Conservation (phyloP, 2,888 invertebrate species). For the Drosophila crucigera region DNA sequence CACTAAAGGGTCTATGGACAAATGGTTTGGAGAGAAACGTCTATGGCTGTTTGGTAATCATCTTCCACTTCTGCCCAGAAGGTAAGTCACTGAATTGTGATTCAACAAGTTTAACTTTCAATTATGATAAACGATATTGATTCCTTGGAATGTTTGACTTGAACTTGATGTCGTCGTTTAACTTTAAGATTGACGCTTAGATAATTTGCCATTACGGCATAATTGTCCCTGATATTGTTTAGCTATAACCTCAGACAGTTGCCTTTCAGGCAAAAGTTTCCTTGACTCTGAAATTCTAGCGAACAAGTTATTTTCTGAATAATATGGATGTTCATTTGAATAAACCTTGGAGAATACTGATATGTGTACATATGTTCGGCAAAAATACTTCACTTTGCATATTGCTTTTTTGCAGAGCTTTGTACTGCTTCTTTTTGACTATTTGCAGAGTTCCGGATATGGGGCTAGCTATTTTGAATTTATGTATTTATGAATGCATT, state of each 20-base stretch:
- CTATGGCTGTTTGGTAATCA: slow-evolving; percentile 96
- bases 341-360: slow-evolving; percentile 3
- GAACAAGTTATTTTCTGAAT: not conserved
- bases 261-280: slow-evolving; percentile 18
- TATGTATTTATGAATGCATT: not conserved
- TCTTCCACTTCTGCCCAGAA: slow-evolving; percentile 92
- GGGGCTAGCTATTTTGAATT: not conserved
- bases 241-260: slow-evolving; percentile 43
- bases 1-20: slow-evolving; percentile 89
- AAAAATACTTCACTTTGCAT: not conserved
- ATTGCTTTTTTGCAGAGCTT: not conserved
- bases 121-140: not conserved
- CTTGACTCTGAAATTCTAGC: slow-evolving; percentile 24
- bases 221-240: slow-evolving; percentile 62
- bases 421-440: not conserved
- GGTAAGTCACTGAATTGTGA: slow-evolving; percentile 86
- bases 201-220: slow-evolving; percentile 36
- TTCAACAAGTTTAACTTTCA: not conserved
- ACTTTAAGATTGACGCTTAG: slow-evolving; percentile 55
- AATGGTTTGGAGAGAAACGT: slow-evolving; percentile 96
- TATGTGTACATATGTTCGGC: not conserved
- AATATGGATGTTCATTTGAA: slow-evolving; percentile 1
- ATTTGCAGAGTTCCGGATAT: not conserved
- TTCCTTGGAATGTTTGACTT: slow-evolving; percentile 13
- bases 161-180: slow-evolving; percentile 46